Base-by-base conservation (phyloP, 2,797 vertebrate genomes). In the Phoxinus dragarum region DNA sequence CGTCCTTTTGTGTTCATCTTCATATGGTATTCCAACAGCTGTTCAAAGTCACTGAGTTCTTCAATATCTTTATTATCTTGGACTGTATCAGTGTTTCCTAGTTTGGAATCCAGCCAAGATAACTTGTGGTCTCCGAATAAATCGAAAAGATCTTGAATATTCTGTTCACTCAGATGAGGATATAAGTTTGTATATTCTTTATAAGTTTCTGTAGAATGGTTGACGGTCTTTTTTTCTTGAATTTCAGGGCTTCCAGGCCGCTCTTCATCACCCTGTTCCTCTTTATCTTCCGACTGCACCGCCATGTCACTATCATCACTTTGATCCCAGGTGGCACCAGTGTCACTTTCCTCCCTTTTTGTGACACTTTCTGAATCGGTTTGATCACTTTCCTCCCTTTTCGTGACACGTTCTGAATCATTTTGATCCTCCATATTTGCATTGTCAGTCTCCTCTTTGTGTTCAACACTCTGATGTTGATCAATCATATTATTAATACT, bases 81-180 rank as follows among this genome's bases (percentile, higher is more conserved):
- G 69, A 85, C 90, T 68, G 80, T 87, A 14, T 84, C 88, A n/a
- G 34, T 40, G 1, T 2, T 91, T 71, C 88, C 89, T 34, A 94
- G 89, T 71, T 88, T 78, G 81, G 93, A 90, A 67, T 96, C 92
- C 83, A 96, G 87, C 92, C 93, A 93, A 81, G 94, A 88, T 66
- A 96, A 82, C 88, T 94, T 94, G 78, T 92, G 87, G 73, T 44
- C 87, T 19, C 95, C 92, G 40, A 94, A 94, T 52, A 93, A 59
- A n/a, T 92, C 89, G 40, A 81, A 71, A 89, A 94, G 88, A 81
- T 89, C 8, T 31, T 81, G 34, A 0, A 80, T 82, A 61, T 94
- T 82, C 4, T 91, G 89, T 1, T 42, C 21, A 40, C 34, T 92
- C 87, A 95, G 81, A 61, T 93, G 77, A 44, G 73, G 17, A 36